These are phyloP conservation scores for Campoplex nolae DNA, from an alignment of 2,888 invertebrate species.

Conservation along the genomic window DNA sequence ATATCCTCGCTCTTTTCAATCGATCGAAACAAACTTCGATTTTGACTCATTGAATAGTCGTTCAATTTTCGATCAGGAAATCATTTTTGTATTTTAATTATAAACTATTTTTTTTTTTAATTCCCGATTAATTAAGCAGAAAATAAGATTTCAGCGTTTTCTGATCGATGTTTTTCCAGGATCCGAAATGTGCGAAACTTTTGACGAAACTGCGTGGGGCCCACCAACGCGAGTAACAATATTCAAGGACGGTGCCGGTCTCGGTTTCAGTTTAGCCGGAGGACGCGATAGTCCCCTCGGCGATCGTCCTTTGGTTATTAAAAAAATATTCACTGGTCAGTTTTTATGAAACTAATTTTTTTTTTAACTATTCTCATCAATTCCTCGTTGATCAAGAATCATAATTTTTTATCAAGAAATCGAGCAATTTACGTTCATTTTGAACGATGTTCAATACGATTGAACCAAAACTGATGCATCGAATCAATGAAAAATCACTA, in stretches of 20 bases:
- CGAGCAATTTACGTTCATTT: neutral
- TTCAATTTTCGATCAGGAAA: too few species aligned
- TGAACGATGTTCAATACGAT: too few species aligned
- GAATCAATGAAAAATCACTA: neutral
- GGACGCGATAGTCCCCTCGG: slow-evolving; percentile 96
- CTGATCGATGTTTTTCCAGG: slow-evolving; percentile 69
- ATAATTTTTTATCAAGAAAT: neutral
- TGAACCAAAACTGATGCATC: neutral
- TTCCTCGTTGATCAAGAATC: neutral
- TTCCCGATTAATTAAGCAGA: neutral
- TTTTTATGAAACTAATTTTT: slow-evolving; percentile 26
- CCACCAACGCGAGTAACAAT: slow-evolving; percentile 86
- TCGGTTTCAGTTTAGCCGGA: slow-evolving; percentile 97
- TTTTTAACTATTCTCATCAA: neutral
- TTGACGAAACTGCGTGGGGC: slow-evolving; percentile 86
- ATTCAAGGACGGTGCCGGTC: slow-evolving; percentile 93
- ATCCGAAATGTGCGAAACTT: slow-evolving; percentile 79
- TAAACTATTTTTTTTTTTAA: neutral
- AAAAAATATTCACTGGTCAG: slow-evolving; percentile 97
- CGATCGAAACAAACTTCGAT: too few species aligned
- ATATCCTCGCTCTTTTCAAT: too few species aligned
- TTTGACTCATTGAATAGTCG: too few species aligned
- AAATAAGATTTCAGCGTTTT: neutral
- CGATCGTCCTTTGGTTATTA: slow-evolving; percentile 94
- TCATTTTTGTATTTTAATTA: neutral